phyloP scores from a whole-genome alignment of 2,888 invertebrate species.

The Trissolcus brochymenae region DNA sequence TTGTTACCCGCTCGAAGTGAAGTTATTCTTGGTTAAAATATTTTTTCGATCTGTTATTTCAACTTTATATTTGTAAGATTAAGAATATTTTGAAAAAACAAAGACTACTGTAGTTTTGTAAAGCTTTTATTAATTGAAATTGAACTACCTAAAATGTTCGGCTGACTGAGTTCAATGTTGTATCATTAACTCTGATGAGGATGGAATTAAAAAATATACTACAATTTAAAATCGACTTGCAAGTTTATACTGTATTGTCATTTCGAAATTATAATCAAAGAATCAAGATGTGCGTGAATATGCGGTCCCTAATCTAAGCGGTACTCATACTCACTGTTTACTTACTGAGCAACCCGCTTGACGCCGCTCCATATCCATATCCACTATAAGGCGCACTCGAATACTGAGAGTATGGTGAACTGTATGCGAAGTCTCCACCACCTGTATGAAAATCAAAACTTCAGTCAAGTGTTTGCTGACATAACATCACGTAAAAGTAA shows the following conservation, averaged over 20 bases:
- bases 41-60: too few relatives aligned
- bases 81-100: too few relatives aligned
- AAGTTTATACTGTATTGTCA: not conserved
- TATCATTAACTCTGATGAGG: not conserved
- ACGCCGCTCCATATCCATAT: conserved; percentile 81
- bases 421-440: conserved; percentile 84
- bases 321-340: conserved; percentile 81
- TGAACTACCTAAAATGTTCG: too few relatives aligned
- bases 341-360: conserved; percentile 84
- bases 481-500: too few relatives aligned
- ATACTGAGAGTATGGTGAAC: conserved; percentile 86
- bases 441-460: conserved; percentile 73
- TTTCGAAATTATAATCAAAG: conserved; percentile 5
- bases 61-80: conserved; percentile 10
- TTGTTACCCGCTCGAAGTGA: not conserved
- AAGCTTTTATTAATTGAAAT: too few relatives aligned
- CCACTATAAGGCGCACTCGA: conserved; percentile 84
- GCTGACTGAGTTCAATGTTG: too few relatives aligned
- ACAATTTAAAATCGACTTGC: not conserved
- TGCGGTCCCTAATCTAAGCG: conserved; percentile 67
- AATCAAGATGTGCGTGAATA: conserved; percentile 40
- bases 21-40: too few relatives aligned
- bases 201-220: not conserved
- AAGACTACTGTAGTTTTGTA: too few relatives aligned
- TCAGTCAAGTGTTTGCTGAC: too few relatives aligned